Base-by-base conservation (phyloP, 2,888 invertebrate genomes). In the Orchesellides sinensis region DNA sequence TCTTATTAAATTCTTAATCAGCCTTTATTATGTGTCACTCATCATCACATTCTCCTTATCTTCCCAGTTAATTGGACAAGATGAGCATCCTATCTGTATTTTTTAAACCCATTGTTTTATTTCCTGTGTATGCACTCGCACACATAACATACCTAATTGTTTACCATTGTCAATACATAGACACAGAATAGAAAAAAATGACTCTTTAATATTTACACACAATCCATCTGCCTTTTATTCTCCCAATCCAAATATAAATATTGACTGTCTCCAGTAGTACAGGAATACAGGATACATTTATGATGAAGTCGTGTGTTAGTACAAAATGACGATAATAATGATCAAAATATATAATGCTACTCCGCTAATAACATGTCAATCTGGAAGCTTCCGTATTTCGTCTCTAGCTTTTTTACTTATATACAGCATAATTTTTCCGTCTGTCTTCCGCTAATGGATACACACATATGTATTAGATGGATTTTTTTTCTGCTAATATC, bases 1-100 rank as follows among this genome's bases (percentile, higher is more conserved):
- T 83, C 83, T 78, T 83, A 83, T 83, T 83, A 83, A n/a, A 83
- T 78, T 83, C 78, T 72, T 83, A 83, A 83, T 83, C 78, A 83
- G 54, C 59, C 80, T 23, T 59, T 29, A 59, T 40, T 10, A 40
- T 40, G 10, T 40, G 14, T 8, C 29, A 29, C 56, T 56, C 56
- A 14, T 29, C 59, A 59, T 59, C 25, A 59, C 59, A 14, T 12
- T 29, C 29, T 32, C 29, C 59, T 59, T 29, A 23, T 59, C 52
- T 52, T 52, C 25, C 59, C 32, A 59, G 29, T 59, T 59, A 32
- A 59, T 59, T 59, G 59, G 59, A 59, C 59, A 59, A 59, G 59
- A 59, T 59, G 59, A 59, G 59, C 59, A n/a, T n/a, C n/a, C n/a
- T n/a, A n/a, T n/a, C n/a, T n/a, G n/a, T 59, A 59, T 59, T 59